Conservation (phyloP, 2,113 vertebrate genomes). For the Dromas ardeola region DNA sequence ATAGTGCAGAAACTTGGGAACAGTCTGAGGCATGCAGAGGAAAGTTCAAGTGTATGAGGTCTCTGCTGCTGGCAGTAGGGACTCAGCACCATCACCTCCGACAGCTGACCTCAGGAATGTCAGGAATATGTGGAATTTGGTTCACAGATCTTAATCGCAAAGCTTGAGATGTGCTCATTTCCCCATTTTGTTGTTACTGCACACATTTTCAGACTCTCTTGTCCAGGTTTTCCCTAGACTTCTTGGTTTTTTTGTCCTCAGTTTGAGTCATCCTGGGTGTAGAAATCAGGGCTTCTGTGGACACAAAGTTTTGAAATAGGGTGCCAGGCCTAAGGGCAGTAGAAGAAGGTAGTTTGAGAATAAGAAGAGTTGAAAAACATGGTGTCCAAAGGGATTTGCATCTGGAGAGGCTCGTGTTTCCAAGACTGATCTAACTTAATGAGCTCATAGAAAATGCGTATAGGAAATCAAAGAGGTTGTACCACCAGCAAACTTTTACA, state of each 20-base stretch:
- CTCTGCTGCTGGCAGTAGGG: background rate
- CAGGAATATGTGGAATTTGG: background rate
- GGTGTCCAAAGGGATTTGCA: background rate
- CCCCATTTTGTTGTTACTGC: background rate
- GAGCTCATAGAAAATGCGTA: background rate
- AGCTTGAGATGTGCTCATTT: fast-evolving
- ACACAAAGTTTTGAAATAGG: background rate
- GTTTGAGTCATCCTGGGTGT: background rate
- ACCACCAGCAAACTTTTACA: background rate
- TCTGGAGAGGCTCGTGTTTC: background rate
- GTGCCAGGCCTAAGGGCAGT: background rate
- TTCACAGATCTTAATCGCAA: background rate
- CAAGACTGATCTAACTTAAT: background rate
- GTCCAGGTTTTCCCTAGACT: background rate
- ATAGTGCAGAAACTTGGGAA: background rate
- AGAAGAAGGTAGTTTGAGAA: background rate
- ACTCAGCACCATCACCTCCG: background rate
- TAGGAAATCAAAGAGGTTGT: background rate
- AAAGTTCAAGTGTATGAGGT: slow-evolving; percentile 9
- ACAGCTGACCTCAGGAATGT: background rate
- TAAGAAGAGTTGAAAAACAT: background rate
- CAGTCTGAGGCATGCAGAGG: background rate
- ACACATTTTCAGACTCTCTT: background rate
- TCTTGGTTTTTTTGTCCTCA: background rate
- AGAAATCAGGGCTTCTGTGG: background rate